Percentiles rank a stretch among this genome's conserved stretches.
Conservation (phyloP, 2,113 vertebrate genomes). For the Cyanoliseus patagonus region DNA sequence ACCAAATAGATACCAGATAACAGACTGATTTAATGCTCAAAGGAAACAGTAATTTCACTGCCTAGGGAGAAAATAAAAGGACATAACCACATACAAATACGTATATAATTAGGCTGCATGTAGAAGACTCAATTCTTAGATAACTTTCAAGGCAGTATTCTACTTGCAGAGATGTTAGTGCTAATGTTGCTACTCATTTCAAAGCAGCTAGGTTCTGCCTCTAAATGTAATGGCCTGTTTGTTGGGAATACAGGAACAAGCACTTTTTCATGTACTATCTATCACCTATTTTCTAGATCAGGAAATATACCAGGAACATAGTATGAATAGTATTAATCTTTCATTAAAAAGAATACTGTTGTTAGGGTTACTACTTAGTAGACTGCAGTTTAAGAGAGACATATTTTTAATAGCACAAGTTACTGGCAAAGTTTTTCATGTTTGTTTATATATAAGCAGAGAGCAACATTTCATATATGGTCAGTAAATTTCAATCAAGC, state of each 20-base stretch:
- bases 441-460: not conserved
- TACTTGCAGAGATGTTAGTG: not conserved
- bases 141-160: not conserved
- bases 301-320: not conserved
- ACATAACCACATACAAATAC: not conserved
- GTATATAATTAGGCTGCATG: not conserved
- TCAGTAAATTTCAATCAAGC: not conserved
- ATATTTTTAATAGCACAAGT: not conserved
- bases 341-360: not conserved
- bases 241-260: not conserved
- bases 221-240: not conserved
- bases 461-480: not conserved
- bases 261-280: not conserved
- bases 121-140: not conserved
- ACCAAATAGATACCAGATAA: not conserved
- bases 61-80: not conserved
- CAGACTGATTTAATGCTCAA: not conserved
- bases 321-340: not conserved
- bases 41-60: not conserved
- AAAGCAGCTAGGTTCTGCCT: not conserved
- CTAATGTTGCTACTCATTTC: not conserved
- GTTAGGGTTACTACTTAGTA: not conserved
- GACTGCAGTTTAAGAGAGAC: not conserved
- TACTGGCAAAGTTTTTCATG: not conserved
- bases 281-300: not conserved